Evolutionary conservation across 2,888 invertebrate species (phyloP), one percentile per base, ranked within the genome.

Genomic region (Eupithecia subfuscata): DNA sequence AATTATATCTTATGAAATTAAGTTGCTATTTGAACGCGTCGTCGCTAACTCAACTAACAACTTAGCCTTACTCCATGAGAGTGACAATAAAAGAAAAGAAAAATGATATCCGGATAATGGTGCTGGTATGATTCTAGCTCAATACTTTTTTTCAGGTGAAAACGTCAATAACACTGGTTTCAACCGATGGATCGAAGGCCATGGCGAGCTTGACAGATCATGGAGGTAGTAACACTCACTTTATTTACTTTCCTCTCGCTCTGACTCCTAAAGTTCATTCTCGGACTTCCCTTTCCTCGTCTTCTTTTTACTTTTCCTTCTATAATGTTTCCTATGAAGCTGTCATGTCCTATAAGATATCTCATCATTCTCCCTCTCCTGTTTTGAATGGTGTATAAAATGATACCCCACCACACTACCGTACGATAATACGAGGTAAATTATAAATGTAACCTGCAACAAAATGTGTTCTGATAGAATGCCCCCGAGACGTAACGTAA

Each of bases 131-230:
- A 45, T 48, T 48, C 18, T n/a, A 6, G 8, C n/a, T 52, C n/a
- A 52, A n/a, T n/a, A 14, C 14, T 12, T 3, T 52, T 14, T 76
- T 75, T 7, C 85, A 93, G 93, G 91, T 77, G 87, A 91, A 76
- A 84, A 91, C 64, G 89, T 93, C 22, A 79, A 84, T 9, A 82
- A 87, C 0, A 87, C 88, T 0, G 89, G 88, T 2, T 93, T 88
- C 78, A 86, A 87, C 75, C 82, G 78, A 2, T 93, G 92, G 92
- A 79, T 88, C 0, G 83, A 84, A 25, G 18, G 81, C 9, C 87
- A 89, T 69, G 90, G 90, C 4, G 67, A 82, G 1, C 87, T 89
- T 68, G 90, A 90, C 2, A 65, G 82, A 1, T 79, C 82, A 2
- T 83, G 67, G 78, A 91, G 91, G 92, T 91, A 85, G 78, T 76